These are phyloP conservation scores for Zoanthus sociatus DNA, from an alignment of 92 coral and sea anemone genomes.

Conservation along the genomic window DNA sequence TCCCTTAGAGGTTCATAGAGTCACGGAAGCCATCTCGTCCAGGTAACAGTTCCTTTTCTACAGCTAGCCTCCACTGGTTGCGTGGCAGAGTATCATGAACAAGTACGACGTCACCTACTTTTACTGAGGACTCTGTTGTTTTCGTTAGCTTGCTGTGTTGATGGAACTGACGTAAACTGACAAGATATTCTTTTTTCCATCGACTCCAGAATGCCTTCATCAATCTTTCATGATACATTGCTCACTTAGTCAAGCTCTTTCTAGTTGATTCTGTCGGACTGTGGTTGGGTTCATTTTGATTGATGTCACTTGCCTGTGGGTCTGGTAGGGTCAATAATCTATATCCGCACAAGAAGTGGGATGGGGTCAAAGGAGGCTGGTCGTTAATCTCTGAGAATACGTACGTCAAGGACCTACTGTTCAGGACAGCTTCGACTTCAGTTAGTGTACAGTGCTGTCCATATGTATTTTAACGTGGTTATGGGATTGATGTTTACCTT, in stretches of 20 bases:
- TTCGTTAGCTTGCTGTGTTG: neutral
- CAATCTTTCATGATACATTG: slow-evolving; percentile 12
- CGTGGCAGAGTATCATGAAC: too few relatives aligned
- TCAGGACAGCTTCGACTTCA: neutral
- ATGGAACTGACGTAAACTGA: neutral
- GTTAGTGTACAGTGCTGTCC: too few relatives aligned
- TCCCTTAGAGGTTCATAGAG: neutral
- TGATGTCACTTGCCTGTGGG: neutral
- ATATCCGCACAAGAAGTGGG: neutral
- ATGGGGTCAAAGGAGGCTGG: neutral
- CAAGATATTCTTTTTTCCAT: slow-evolving; percentile 20
- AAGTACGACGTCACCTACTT: slow-evolving; percentile 4
- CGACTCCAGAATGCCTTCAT: neutral
- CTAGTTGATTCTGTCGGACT: neutral
- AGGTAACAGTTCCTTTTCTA: too few relatives aligned
- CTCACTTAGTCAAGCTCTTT: slow-evolving; percentile 16
- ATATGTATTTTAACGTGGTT: too few relatives aligned
- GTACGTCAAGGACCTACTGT: slow-evolving; percentile 7
- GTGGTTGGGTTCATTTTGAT: too few relatives aligned
- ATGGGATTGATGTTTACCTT: neutral
- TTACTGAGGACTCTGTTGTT: neutral
- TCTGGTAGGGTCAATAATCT: neutral
- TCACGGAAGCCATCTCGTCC: neutral
- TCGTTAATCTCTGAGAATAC: neutral
- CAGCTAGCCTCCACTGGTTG: too few relatives aligned